phyloP scores from a whole-genome alignment of 1,140 invertebrate species.

The Phthorimaea operculella region DNA sequence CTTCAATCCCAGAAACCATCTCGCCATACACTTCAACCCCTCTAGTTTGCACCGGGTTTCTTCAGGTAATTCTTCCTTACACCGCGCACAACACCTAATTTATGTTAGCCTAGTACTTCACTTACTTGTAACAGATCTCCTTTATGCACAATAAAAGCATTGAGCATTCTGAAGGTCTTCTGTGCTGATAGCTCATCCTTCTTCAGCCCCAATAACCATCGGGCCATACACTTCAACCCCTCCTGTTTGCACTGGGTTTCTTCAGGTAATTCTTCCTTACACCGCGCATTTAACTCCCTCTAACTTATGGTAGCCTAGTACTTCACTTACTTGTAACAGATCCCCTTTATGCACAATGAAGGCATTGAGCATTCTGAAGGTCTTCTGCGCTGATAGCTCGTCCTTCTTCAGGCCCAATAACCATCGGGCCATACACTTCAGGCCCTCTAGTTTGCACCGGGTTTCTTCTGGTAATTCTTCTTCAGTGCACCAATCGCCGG shows the following conservation, averaged over 20 bases:
- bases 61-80: no score
- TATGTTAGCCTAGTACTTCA: no score
- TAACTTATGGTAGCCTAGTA: no score
- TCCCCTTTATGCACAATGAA: conserved; percentile 92
- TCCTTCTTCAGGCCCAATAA: conserved; percentile 90
- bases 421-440: conserved; percentile 98
- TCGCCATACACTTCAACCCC: conserved; percentile 94
- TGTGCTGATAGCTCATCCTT: conserved; percentile 88
- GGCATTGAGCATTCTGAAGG: conserved; percentile 90
- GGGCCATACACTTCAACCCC: conserved; percentile 94
- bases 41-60: conserved; percentile 95
- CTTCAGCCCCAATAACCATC: conserved; percentile 94
- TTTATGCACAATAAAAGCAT: conserved; percentile 89
- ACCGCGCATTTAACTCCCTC: no score
- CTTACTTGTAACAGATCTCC: conserved; percentile 77
- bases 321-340: conserved; percentile 63
- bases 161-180: conserved; percentile 91
- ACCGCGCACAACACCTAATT: no score
- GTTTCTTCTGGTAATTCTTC: conserved; percentile 91
- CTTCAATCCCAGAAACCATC: conserved; percentile 94
- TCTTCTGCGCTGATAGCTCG: conserved; percentile 91
- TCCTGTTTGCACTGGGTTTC: conserved; percentile 58
- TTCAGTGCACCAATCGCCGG: conserved; percentile 87
- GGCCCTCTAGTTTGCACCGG: conserved; percentile 91
- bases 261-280: no score